Percentiles rank a stretch among this genome's conserved stretches.
Conservation (phyloP, 2,888 invertebrate genomes). For the Aporophyla lueneburgensis region DNA sequence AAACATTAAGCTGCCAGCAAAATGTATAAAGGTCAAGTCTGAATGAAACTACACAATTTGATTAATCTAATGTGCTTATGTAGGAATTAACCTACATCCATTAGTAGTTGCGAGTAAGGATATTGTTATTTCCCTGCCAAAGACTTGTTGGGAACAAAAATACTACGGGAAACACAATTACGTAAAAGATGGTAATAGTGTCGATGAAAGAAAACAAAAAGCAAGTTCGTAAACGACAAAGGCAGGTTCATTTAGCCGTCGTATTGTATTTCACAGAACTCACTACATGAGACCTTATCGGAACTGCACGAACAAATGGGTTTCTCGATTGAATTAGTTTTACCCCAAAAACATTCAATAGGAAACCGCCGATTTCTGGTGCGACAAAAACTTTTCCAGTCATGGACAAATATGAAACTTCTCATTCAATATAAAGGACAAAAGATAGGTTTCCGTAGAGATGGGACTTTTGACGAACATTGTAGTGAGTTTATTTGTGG, state of each 20-base stretch:
- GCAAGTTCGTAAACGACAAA: constrained; percentile 22
- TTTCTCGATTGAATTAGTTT: constrained; percentile 63
- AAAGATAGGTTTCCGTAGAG: constrained; percentile 64
- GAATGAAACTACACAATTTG: constrained; percentile 16
- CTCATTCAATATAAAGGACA: constrained; percentile 70
- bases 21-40: constrained; percentile 48
- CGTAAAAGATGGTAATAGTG: constrained; percentile 25
- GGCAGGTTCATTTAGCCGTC: constrained; percentile 24
- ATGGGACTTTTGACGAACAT: constrained; percentile 60
- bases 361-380: constrained; percentile 63
- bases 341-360: constrained; percentile 63
- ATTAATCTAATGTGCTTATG: constrained; percentile 1
- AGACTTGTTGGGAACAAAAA: constrained; percentile 12
- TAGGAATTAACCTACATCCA: constrained; percentile 24
- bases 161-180: constrained; percentile 14
- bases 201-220: constrained; percentile 21
- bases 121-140: constrained; percentile 17
- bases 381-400: constrained; percentile 68
- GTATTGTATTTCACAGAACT: constrained; percentile 30
- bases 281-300: constrained; percentile 46
- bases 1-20: constrained; percentile 56
- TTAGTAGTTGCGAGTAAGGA: not conserved
- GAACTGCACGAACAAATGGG: constrained; percentile 54
- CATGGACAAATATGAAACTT: constrained; percentile 72
- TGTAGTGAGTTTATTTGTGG: constrained; percentile 68